phyloP scores from a whole-genome alignment of 2,113 vertebrate genomes.

The Ptyas mucosa region DNA sequence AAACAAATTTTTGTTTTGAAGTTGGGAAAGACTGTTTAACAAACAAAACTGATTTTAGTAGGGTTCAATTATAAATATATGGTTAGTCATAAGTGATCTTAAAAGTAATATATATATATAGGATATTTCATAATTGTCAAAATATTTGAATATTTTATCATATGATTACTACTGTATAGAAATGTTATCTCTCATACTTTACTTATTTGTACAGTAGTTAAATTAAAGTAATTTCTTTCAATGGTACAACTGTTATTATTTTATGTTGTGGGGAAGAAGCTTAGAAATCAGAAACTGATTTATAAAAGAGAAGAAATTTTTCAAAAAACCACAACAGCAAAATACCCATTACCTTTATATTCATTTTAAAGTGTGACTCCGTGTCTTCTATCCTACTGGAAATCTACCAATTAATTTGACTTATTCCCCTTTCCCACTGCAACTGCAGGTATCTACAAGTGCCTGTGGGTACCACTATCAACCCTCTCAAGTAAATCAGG shows the following conservation, averaged over 20 bases:
- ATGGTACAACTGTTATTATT: not conserved
- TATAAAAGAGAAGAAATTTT: not conserved
- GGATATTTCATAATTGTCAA: not conserved
- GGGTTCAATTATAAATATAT: not conserved
- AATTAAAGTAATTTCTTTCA: conserved; percentile 24
- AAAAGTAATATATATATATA: not conserved
- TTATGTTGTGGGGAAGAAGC: not conserved
- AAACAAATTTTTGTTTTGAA: not conserved
- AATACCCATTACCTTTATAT: not conserved
- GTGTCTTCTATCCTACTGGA: not conserved
- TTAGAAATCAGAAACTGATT: too few relatives aligned
- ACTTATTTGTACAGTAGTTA: conserved; percentile 18
- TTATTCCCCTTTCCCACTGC: not conserved
- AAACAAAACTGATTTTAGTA: not conserved
- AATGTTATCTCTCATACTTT: conserved; percentile 6
- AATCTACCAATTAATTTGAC: not conserved
- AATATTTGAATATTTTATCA: not conserved
- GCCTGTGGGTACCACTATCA: not conserved
- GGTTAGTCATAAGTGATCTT: conserved; percentile 37
- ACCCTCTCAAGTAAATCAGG: not conserved
- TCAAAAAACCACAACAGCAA: not conserved
- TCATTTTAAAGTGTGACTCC: not conserved
- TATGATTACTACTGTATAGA: not conserved
- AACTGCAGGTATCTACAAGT: not conserved
- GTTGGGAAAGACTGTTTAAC: conserved; percentile 32